Conservation (phyloP, 2,888 invertebrate species). For the Napeogenes sylphis region DNA sequence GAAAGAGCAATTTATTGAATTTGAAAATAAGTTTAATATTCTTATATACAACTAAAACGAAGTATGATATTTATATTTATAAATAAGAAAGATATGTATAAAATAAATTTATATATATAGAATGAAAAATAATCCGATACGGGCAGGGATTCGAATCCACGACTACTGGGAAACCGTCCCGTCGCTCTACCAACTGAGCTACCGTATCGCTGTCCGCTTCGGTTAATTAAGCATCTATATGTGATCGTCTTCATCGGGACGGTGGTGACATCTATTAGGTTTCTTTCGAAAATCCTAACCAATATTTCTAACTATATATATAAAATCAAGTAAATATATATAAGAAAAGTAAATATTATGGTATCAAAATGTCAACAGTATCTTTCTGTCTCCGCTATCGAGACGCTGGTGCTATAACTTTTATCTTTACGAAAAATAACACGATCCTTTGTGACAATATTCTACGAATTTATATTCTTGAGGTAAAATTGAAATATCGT, state of each 20-base stretch:
- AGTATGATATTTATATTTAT: no score
- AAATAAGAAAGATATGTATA: no score
- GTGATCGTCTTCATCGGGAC: no score
- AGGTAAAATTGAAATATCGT: conserved; percentile 35
- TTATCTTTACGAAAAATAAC: conserved; percentile 12
- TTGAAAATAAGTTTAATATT: conserved; percentile 11
- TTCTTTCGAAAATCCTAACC: no score
- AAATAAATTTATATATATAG: not conserved
- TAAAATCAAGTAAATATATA: not conserved
- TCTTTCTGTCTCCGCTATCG: not conserved
- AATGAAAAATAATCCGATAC: no score
- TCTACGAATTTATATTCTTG: conserved; percentile 22
- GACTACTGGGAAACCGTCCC: no score
- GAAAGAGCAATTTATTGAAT: conserved; percentile 20
- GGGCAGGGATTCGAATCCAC: no score
- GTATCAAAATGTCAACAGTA: not conserved
- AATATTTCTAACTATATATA: not conserved
- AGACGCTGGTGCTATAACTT: not conserved
- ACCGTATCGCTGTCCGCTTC: no score
- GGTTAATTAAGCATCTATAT: no score
- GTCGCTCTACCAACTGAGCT: no score
- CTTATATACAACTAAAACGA: no score
- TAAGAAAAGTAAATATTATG: not conserved
- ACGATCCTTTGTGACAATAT: conserved; percentile 20
- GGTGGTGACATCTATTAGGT: no score